Conservation (phyloP, 2,113 vertebrate species). For the Corythornis cristatus region DNA sequence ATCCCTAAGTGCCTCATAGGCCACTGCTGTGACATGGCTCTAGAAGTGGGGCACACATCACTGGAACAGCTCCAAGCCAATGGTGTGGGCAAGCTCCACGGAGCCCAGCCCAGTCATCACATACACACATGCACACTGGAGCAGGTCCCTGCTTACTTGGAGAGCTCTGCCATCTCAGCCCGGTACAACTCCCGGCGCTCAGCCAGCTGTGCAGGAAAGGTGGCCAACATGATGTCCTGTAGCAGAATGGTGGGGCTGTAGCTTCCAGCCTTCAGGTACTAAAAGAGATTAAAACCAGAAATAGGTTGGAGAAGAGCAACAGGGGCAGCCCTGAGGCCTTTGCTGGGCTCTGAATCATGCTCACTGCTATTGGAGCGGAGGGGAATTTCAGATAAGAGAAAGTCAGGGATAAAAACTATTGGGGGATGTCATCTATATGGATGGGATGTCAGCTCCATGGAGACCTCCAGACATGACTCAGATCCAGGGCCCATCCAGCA, state of each 20-base stretch:
- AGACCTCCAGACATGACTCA: not conserved
- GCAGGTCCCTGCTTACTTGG: conserved; percentile 78
- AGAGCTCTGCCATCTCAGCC: conserved; percentile 88
- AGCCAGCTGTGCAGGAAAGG: conserved; percentile 80
- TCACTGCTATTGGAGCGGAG: not conserved
- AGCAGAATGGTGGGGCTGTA: conserved; percentile 82
- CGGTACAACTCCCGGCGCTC: conserved; percentile 84
- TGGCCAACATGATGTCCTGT: conserved; percentile 79
- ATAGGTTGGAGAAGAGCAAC: not conserved
- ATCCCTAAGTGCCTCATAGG: not conserved
- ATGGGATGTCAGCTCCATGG: not conserved
- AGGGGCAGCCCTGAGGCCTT: not conserved
- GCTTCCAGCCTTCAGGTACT: conserved; percentile 88
- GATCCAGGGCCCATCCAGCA: not conserved
- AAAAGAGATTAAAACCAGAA: conserved; percentile 12
- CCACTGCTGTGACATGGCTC: not conserved
- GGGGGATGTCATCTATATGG: not conserved
- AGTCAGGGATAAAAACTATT: not conserved
- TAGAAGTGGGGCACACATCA: not conserved
- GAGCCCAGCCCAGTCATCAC: not conserved
- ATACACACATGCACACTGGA: too few species aligned
- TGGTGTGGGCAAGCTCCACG: not conserved
- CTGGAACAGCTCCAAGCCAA: not conserved
- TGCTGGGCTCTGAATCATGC: fast-evolving
- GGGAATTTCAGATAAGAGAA: conserved; percentile 8